Conservation (phyloP, 2,888 invertebrate species). For the Chaetoderma sp. region DNA sequence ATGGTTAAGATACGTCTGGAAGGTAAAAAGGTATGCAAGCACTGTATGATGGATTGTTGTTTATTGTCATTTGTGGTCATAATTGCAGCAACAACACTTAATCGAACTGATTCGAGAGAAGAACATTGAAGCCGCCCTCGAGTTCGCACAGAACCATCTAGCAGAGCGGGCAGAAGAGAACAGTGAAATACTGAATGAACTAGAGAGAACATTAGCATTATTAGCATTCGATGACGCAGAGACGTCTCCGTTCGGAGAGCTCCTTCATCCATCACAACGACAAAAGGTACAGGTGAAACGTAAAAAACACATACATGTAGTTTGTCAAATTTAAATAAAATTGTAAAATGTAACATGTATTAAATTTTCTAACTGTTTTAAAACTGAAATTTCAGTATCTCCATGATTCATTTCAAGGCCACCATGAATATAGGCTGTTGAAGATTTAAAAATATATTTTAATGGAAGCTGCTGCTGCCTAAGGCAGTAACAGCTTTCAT, state of each 20-base stretch:
- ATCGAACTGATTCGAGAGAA: slow-evolving; percentile 88
- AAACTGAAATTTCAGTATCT: not conserved
- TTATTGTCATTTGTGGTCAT: too few species aligned
- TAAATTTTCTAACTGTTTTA: not conserved
- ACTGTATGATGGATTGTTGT: too few species aligned
- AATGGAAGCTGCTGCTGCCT: too few species aligned
- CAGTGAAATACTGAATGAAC: slow-evolving; percentile 78
- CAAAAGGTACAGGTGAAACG: slow-evolving; percentile 74
- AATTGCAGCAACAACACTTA: slow-evolving; percentile 84
- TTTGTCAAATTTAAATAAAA: too few species aligned
- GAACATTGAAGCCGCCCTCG: slow-evolving; percentile 87
- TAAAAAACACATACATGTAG: too few species aligned
- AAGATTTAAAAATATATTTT: too few species aligned
- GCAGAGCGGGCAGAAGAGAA: slow-evolving; percentile 86
- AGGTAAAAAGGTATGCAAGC: too few species aligned
- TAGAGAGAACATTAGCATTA: slow-evolving; percentile 93
- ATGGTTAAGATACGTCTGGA: too few species aligned
- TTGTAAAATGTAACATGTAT: not conserved
- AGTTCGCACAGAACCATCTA: slow-evolving; percentile 89
- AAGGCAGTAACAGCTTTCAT: too few species aligned
- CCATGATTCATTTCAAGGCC: not conserved
- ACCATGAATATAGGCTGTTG: too few species aligned
- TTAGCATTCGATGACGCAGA: slow-evolving; percentile 97
- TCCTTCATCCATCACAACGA: slow-evolving; percentile 91
- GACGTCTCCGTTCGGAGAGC: slow-evolving; percentile 93